Evolutionary conservation across 2,797 vertebrate species (phyloP).

Genomic region (Sciurus carolinensis): DNA sequence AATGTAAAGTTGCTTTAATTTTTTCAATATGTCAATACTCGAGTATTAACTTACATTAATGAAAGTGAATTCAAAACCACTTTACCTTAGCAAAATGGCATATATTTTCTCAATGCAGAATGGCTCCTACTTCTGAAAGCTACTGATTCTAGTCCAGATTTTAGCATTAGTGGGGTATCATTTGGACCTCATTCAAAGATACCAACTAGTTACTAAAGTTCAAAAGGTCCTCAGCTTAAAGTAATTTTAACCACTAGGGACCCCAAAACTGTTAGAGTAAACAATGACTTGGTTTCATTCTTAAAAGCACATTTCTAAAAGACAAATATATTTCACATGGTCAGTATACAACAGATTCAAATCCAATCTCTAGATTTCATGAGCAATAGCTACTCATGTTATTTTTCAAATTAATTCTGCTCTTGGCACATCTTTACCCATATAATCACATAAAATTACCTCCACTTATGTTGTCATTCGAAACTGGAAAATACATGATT

Average conservation of each 20-base stretch:
- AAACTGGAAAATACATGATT: not conserved
- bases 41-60: conserved; percentile 17
- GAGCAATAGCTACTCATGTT: not conserved
- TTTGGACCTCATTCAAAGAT: not conserved
- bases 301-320: conserved; percentile 33
- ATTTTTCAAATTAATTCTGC: conserved; percentile 31
- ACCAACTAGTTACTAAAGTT: not conserved
- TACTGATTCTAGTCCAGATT: not conserved
- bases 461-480: conserved; percentile 29
- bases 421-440: not conserved
- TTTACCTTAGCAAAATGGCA: conserved; percentile 17
- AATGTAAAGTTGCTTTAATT: not conserved
- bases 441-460: not conserved
- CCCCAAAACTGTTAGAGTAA: not conserved
- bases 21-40: not conserved
- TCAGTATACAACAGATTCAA: not conserved
- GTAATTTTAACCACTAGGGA: not conserved
- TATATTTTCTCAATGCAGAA: not conserved
- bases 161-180: not conserved
- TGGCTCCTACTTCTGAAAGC: not conserved
- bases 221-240: too few species aligned
- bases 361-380: not conserved
- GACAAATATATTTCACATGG: not conserved
- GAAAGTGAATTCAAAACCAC: conserved; percentile 36
- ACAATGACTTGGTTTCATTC: not conserved